phyloP scores from a whole-genome alignment of 1,140 invertebrate species.

The Caenorhabditis brenneri region DNA sequence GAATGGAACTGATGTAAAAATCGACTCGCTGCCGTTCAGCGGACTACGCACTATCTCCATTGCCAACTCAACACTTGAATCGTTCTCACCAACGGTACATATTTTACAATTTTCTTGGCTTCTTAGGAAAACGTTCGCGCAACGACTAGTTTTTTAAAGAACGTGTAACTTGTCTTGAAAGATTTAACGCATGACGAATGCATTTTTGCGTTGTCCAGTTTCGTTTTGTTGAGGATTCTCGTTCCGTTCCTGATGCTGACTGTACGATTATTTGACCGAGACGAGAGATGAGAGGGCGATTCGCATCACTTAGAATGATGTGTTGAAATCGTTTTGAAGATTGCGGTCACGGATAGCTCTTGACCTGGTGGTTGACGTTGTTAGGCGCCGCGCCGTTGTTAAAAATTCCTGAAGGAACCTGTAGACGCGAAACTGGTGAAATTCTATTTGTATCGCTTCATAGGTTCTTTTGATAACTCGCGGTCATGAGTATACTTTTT shows the following conservation, averaged over 20 bases:
- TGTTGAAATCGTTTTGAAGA: conserved; percentile 39
- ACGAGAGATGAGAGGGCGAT: background rate
- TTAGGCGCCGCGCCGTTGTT: background rate
- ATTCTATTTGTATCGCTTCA: no score
- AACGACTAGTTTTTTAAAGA: background rate
- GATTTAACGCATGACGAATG: conserved; percentile 21
- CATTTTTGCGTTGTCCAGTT: conserved; percentile 12
- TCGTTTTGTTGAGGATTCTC: background rate
- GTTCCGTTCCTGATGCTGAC: conserved; percentile 13
- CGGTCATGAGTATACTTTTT: no score
- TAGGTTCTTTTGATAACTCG: no score
- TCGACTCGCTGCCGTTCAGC: background rate
- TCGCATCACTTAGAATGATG: conserved; percentile 40
- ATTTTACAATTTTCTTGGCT: background rate
- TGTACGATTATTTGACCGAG: conserved; percentile 21
- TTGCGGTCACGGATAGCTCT: conserved; percentile 42
- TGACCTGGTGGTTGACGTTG: conserved; percentile 17
- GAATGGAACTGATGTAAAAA: background rate
- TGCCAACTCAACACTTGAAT: background rate
- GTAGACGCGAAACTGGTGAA: no score
- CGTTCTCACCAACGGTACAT: background rate
- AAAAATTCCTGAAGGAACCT: background rate
- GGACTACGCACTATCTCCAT: conserved; percentile 25
- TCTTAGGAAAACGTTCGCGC: no score
- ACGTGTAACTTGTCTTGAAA: background rate